Evolutionary conservation across 2,797 vertebrate species (phyloP), one percentile per base, ranked within the genome.

Genomic region (Eospalax fontanierii): DNA sequence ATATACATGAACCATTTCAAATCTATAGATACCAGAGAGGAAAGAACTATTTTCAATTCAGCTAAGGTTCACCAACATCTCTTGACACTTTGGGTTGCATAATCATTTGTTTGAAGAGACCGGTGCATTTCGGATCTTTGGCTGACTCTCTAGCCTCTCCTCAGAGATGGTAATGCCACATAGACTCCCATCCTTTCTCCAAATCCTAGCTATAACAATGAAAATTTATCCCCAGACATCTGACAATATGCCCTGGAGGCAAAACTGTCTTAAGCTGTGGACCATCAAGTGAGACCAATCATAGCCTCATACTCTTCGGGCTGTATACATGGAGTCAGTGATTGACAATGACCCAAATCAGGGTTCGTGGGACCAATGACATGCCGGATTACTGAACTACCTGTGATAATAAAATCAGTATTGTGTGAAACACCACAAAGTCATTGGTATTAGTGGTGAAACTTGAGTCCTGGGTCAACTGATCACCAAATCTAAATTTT

Each of bases 141-240:
- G 63, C 16, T 50, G 33, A 18, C 26, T 81, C 38, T 73, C 9
- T 71, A 80, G 33, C 4, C 14, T 84, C 65, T 38, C 54, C 7
- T 19, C n/a, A n/a, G 33, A 40, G 63, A 40, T 19, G 7, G 15
- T 61, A 73, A 57, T 15, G 81, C 35, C 3, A 90, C 12, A 66
- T 0, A 61, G 59, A 11, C 26, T 57, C 35, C 14, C 2, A 5
- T 33, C 4, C 3, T 6, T 63, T 35, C 3, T 2, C 7, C 9
- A 87, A 0, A 4, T 33, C 3, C 38, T 82, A 33, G 7, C 40
- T 43, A 11, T 24, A 12, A 57, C 14, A 50, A 57, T 33, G 22
- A 76, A 87, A 80, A 54, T n/a, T 40, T n/a, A 35, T 28, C 68
- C 35, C 19, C 26, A 78, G 66, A 73, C 15, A 38, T 71, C 70